phyloP scores from a whole-genome alignment of 2,888 invertebrate species.

The Drosophila atripex region DNA sequence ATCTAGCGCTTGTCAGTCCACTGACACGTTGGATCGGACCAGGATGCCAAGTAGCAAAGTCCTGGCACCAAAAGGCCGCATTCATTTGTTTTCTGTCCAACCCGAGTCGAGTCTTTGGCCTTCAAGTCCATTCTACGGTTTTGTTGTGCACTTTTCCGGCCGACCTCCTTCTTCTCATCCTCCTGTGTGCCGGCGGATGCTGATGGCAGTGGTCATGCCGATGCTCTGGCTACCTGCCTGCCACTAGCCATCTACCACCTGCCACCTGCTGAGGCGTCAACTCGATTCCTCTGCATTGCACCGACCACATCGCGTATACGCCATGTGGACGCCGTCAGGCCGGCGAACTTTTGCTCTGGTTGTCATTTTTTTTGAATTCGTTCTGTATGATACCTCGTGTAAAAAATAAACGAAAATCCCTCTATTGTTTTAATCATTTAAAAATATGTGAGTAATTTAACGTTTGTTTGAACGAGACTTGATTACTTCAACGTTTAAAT shows the following conservation, averaged over 20 bases:
- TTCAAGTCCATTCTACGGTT: slow-evolving; percentile 65
- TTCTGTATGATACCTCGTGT: background rate
- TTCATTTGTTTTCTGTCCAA: slow-evolving; percentile 30
- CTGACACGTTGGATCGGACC: slow-evolving; percentile 33
- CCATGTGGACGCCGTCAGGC: slow-evolving; percentile 34
- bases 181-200: slow-evolving; percentile 41
- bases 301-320: slow-evolving; percentile 55
- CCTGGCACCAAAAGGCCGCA: slow-evolving; percentile 15
- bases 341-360: slow-evolving; percentile 44
- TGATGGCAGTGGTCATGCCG: slow-evolving; percentile 24
- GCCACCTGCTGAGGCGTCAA: slow-evolving; percentile 39
- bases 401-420: background rate
- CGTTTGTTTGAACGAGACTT: background rate
- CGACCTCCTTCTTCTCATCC: slow-evolving; percentile 4
- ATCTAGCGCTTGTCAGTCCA: slow-evolving; percentile 20
- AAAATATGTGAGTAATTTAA: background rate
- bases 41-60: slow-evolving; percentile 63
- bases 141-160: slow-evolving; percentile 72
- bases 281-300: slow-evolving; percentile 40
- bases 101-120: slow-evolving; percentile 30
- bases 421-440: slow-evolving; percentile 6
- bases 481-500: background rate
- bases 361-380: slow-evolving; percentile 1
- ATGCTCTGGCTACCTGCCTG: background rate
- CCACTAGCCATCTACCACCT: slow-evolving; percentile 1